Evolutionary conservation across 1,140 invertebrate species (phyloP).

Genomic region (Calosoma granatense): DNA sequence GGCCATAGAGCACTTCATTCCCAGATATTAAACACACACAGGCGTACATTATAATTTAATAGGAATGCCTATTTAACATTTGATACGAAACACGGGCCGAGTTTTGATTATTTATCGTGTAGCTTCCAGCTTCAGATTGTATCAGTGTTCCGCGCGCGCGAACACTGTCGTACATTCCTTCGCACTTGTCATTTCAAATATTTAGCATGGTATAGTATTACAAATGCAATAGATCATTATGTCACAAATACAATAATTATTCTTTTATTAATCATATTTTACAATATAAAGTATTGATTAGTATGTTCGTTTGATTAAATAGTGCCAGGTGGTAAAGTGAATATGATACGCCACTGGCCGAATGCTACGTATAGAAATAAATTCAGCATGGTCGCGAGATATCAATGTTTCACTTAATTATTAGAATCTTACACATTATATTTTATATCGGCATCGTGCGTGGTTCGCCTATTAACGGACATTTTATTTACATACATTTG

Average conservation of each 20-base stretch:
- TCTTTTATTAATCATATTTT: no score
- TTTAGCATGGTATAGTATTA: no score
- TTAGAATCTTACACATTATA: constrained; percentile 39
- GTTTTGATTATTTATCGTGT: not conserved
- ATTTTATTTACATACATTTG: not conserved
- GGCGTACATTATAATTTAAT: not conserved
- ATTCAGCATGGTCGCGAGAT: not conserved
- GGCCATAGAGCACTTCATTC: not conserved
- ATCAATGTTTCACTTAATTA: constrained; percentile 35
- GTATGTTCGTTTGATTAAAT: no score
- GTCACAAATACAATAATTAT: no score
- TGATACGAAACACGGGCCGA: not conserved
- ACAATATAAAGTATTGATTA: no score
- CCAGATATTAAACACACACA: not conserved
- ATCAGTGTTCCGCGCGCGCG: no score
- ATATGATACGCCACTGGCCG: not conserved
- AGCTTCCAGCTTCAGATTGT: not conserved
- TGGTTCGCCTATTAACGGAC: constrained; percentile 14
- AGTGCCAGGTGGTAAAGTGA: no score
- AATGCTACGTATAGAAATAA: not conserved
- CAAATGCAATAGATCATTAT: no score
- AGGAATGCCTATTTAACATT: not conserved
- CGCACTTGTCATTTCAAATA: no score
- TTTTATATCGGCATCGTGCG: constrained; percentile 33
- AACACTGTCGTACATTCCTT: no score